Evolutionary conservation across 1,140 invertebrate species (phyloP).

Genomic region (Drosophila repletoides): DNA sequence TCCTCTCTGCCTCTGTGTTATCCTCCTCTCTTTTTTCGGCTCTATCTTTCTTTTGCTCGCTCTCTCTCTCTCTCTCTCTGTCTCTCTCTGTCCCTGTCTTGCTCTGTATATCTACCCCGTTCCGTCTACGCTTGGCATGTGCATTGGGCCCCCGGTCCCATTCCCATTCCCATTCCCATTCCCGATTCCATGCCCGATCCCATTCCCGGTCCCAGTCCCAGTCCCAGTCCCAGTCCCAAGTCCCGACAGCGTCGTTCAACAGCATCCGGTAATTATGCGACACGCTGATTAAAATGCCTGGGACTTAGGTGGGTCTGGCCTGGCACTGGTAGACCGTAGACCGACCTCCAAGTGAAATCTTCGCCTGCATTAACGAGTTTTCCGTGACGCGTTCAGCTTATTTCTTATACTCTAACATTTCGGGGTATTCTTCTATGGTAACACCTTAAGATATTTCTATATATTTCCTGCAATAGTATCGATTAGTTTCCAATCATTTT

Average conservation of each 20-base stretch:
- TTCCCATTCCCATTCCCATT: constrained; percentile 1
- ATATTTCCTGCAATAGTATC: too few relatives aligned
- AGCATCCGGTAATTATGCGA: constrained; percentile 80
- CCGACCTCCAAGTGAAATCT: constrained; percentile 71
- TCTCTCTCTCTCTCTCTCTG: not conserved
- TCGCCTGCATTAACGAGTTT: constrained; percentile 78
- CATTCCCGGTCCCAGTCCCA: not conserved
- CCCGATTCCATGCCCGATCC: not conserved
- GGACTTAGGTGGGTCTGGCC: constrained; percentile 67
- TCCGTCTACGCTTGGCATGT: constrained; percentile 21
- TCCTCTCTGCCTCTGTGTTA: not conserved
- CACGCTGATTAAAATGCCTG: constrained; percentile 79
- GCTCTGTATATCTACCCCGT: too few relatives aligned
- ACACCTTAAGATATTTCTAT: not conserved
- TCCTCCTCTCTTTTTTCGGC: not conserved
- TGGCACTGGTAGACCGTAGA: constrained; percentile 17
- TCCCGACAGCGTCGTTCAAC: constrained; percentile 47
- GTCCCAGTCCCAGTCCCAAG: not conserved
- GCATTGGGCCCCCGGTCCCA: constrained; percentile 3
- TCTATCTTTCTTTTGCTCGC: not conserved
- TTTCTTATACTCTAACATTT: constrained; percentile 7
- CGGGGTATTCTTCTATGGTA: not conserved
- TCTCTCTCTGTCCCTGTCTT: constrained; percentile 19
- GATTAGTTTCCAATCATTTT: too few relatives aligned
- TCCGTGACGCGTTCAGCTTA: constrained; percentile 66